Evolutionary conservation across 2,113 vertebrate genomes (phyloP), one percentile per base, ranked within the genome.

Genomic region (Larimichthys polyactis): DNA sequence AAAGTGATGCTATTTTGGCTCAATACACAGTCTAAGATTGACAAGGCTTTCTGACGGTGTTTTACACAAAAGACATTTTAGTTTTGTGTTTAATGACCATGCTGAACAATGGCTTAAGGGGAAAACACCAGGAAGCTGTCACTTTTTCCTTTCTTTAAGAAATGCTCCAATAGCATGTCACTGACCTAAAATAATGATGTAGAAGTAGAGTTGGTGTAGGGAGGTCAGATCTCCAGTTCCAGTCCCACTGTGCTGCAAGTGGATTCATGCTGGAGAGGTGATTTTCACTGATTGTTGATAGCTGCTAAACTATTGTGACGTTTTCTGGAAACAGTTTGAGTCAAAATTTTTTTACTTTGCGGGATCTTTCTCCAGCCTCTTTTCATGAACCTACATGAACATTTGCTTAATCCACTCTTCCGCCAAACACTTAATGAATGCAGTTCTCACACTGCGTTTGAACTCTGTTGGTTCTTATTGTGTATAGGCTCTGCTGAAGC

Each of bases 1-100:
- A 67, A 81, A 79, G 36, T 59, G 57, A 69, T 51, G 54, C 71
- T 72, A 29, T 88, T 75, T 57, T 44, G 24, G 74, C 62, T 63
- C 62, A 71, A 85, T 71, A 73, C 29, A 55, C 3, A 4, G 46
- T 8, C 14, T 51, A 15, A 62, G 57, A 71, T 11, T 17, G 71
- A 67, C 14, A 22, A 49, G 16, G 14, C 59, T 22, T 74, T 44
- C 27, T 16, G 71, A 69, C 44, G 24, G 51, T 19, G 29, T 46
- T 70, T 66, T 52, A 67, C 59, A 55, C 11, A 71, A 79, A 81
- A 59, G 3, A 60, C 11, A 15, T 43, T 79, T 79, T 8, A 75
- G 1, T 22, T 46, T 12, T 14, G 32, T 58, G 43, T 73, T 27
- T 66, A 22, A 65, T 76, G 4, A 40, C 22, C 16, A 2, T 29